These are phyloP conservation scores for Rhyacophila brunnea DNA, from an alignment of 1,140 invertebrate genomes.

Conservation along the genomic window DNA sequence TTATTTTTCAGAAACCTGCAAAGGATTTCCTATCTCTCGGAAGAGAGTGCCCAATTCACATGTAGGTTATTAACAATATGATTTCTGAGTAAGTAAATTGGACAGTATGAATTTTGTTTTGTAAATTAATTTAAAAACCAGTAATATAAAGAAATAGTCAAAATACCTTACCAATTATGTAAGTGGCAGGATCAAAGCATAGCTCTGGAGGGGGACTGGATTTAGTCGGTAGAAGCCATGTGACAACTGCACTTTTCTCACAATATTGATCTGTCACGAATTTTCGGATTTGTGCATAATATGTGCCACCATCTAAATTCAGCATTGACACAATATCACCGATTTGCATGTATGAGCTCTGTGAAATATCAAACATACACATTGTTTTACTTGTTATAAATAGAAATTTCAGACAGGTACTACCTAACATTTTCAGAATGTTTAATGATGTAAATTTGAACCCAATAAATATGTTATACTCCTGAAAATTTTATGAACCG, in stretches of 20 bases:
- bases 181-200: slow-evolving; percentile 85
- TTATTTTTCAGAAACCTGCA: no score
- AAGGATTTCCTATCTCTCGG: no score
- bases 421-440: not conserved
- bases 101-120: no score
- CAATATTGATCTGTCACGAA: slow-evolving; percentile 89
- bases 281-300: slow-evolving; percentile 87
- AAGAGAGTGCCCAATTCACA: no score
- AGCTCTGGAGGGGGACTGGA: slow-evolving; percentile 73
- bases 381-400: not conserved
- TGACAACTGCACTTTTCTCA: slow-evolving; percentile 90
- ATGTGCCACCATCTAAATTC: slow-evolving; percentile 73
- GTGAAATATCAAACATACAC: slow-evolving; percentile 23
- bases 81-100: no score
- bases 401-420: not conserved
- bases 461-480: not conserved
- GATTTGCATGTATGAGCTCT: slow-evolving; percentile 81
- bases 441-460: not conserved
- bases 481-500: no score
- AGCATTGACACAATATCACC: slow-evolving; percentile 88
- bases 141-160: no score
- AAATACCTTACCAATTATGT: slow-evolving; percentile 70
- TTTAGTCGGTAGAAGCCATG: slow-evolving; percentile 85
- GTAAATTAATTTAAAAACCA: no score
- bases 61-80: no score